Evolutionary conservation across 2,888 invertebrate genomes (phyloP).

Genomic region (Ommatoiulus sabulosus): DNA sequence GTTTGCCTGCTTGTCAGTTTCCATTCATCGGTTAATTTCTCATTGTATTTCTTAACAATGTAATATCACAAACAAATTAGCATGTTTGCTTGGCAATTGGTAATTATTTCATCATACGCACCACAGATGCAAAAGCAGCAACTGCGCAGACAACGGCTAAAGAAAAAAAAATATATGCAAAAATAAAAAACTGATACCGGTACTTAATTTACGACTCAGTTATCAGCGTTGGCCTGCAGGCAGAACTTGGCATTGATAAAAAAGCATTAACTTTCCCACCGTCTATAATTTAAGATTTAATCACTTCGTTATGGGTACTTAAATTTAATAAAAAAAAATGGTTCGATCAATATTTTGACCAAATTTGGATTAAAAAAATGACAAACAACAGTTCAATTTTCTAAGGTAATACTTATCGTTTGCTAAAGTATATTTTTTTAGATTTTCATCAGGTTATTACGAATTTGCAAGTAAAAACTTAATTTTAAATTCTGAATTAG

Average conservation of each 20-base stretch:
- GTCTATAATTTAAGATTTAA: not conserved
- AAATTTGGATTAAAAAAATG: not conserved
- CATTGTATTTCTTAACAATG: slow-evolving; percentile 24
- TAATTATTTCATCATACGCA: not conserved
- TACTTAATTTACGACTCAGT: not conserved
- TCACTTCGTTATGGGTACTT: slow-evolving; percentile 23
- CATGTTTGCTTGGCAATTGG: not conserved
- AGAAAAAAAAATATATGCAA: not conserved
- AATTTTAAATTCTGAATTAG: not conserved
- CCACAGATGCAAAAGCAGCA: slow-evolving; percentile 26
- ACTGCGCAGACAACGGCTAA: slow-evolving; percentile 9
- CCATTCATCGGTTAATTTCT: not conserved
- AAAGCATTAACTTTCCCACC: not conserved
- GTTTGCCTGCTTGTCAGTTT: not conserved
- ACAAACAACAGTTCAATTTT: not conserved
- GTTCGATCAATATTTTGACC: not conserved
- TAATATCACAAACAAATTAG: not conserved
- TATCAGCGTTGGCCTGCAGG: slow-evolving; percentile 23
- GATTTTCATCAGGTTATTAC: not conserved
- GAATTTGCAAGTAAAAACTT: not conserved
- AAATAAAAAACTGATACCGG: not conserved
- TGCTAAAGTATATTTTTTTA: too few species aligned
- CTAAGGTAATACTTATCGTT: not conserved
- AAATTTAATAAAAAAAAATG: not conserved
- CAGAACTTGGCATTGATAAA: slow-evolving; percentile 10